phyloP scores from a whole-genome alignment of 2,888 invertebrate species.

The Tholera decimalis region DNA sequence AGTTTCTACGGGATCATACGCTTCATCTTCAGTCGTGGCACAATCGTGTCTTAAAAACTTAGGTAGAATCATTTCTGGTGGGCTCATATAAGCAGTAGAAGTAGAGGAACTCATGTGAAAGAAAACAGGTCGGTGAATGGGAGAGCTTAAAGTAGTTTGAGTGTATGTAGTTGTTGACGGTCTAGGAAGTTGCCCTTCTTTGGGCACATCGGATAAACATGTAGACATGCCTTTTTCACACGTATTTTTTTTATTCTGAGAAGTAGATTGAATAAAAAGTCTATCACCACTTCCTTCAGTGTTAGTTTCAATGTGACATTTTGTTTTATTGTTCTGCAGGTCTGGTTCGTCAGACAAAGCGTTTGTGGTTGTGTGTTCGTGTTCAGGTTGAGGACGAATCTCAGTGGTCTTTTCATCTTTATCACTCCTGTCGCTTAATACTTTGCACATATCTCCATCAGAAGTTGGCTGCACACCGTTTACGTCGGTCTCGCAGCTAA shows the following conservation, averaged over 20 bases:
- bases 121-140: slow-evolving; percentile 77
- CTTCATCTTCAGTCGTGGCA: slow-evolving; percentile 67
- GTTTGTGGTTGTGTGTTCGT: neutral
- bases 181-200: slow-evolving; percentile 66
- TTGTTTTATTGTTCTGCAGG: slow-evolving; percentile 3
- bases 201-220: slow-evolving; percentile 65
- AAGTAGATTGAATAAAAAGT: slow-evolving; percentile 14
- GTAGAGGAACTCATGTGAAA: slow-evolving; percentile 88
- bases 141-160: slow-evolving; percentile 81
- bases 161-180: slow-evolving; percentile 82
- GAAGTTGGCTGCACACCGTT: slow-evolving; percentile 15
- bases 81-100: slow-evolving; percentile 89
- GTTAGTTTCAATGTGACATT: slow-evolving; percentile 27
- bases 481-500: slow-evolving; percentile 2
- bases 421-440: slow-evolving; percentile 9
- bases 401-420: slow-evolving; percentile 13
- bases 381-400: slow-evolving; percentile 16
- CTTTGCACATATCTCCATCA: slow-evolving; percentile 16
- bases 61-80: slow-evolving; percentile 86
- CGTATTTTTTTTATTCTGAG: slow-evolving; percentile 56
- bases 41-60: slow-evolving; percentile 74
- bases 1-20: slow-evolving; percentile 64
- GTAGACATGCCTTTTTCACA: slow-evolving; percentile 74
- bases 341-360: slow-evolving; percentile 16
- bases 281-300: slow-evolving; percentile 38